Evolutionary conservation across 92 coral and sea anemone genomes (phyloP).

Genomic region (Porites divaricata): DNA sequence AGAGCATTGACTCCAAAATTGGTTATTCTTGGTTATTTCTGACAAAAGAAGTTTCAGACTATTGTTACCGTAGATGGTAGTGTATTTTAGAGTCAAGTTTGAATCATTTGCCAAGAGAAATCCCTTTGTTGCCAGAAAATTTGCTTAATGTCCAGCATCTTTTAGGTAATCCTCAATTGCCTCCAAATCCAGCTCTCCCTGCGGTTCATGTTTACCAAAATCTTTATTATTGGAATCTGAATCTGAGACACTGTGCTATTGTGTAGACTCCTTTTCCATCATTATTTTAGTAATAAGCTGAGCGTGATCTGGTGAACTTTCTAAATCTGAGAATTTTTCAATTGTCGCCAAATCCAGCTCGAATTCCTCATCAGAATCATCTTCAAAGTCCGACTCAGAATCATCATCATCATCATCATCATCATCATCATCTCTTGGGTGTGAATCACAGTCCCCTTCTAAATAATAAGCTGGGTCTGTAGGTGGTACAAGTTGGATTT

Average conservation of each 20-base stretch:
- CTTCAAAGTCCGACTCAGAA: constrained; percentile 9
- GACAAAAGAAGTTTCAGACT: too few relatives aligned
- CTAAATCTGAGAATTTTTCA: neutral
- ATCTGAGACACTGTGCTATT: neutral
- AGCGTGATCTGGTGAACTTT: neutral
- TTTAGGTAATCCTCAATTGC: neutral
- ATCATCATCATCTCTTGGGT: neutral
- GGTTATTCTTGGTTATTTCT: too few relatives aligned
- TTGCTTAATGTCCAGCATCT: neutral
- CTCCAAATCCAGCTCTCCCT: neutral
- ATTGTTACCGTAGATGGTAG: too few relatives aligned
- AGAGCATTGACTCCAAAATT: too few relatives aligned
- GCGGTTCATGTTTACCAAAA: neutral
- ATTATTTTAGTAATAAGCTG: neutral
- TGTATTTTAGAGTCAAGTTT: too few relatives aligned
- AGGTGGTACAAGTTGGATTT: neutral
- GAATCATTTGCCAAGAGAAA: neutral
- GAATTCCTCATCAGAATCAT: neutral
- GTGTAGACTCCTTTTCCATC: neutral
- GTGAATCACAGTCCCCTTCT: neutral
- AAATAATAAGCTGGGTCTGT: neutral
- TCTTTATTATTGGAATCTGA: neutral
- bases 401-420: neutral
- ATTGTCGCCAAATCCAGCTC: neutral
- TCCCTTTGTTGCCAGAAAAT: neutral